These are phyloP conservation scores for Actinia equina DNA, from an alignment of 64 coral and sea anemone species.

Conservation along the genomic window DNA sequence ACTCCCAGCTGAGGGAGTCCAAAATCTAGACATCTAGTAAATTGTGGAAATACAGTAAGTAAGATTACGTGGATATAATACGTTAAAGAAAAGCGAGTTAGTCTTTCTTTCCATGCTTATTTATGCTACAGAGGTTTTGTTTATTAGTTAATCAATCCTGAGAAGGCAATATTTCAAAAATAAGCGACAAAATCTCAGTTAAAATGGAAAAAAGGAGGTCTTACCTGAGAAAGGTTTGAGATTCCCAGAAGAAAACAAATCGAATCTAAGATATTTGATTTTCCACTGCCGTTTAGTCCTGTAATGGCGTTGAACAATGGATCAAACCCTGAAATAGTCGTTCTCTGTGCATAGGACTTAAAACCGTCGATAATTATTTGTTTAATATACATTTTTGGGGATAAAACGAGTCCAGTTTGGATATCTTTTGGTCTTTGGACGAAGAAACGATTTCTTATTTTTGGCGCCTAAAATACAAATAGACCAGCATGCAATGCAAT, in stretches of 20 bases:
- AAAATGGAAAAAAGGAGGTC: background rate
- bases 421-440: background rate
- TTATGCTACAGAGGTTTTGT: background rate
- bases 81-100: too few relatives aligned
- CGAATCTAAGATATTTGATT: constrained; percentile 97
- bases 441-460: constrained; percentile 27
- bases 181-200: background rate
- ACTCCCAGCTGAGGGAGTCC: too few relatives aligned
- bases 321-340: constrained; percentile 84
- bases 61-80: too few relatives aligned
- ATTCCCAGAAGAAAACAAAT: constrained; percentile 99
- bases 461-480: constrained; percentile 55
- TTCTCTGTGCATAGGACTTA: constrained; percentile 95
- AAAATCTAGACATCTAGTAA: too few relatives aligned
- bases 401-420: background rate
- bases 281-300: constrained; percentile 94
- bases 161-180: background rate
- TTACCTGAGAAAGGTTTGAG: constrained; percentile 93
- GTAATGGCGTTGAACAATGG: constrained; percentile 98
- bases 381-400: constrained; percentile 90
- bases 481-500: constrained; percentile 7
- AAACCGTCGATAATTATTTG: constrained; percentile 93
- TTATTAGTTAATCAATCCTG: background rate
- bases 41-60: too few relatives aligned
- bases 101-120: too few relatives aligned